A percentile compares a stretch with the other conserved stretches of the same genome.
phyloP scores from a whole-genome alignment of 2,888 invertebrate genomes.

The Drosophila parthenogenetica region DNA sequence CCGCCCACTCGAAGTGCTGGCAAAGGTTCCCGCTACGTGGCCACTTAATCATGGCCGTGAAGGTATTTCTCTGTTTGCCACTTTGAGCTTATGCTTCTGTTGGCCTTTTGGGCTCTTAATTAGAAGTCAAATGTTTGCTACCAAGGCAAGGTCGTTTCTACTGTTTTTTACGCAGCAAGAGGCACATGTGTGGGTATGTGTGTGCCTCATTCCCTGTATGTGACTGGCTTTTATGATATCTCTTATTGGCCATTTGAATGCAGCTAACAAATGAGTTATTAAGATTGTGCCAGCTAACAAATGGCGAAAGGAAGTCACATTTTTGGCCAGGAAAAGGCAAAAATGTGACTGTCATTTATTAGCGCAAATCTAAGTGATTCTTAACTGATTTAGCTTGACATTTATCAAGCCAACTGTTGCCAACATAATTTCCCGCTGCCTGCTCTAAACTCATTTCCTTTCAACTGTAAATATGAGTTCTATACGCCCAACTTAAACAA shows the following conservation, averaged over 20 bases:
- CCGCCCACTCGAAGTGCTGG: slow-evolving; percentile 9
- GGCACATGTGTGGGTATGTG: slow-evolving; percentile 52
- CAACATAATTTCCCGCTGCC: slow-evolving; percentile 13
- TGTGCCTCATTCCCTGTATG: not conserved
- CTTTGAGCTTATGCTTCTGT: slow-evolving; percentile 40
- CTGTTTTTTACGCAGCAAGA: slow-evolving; percentile 62
- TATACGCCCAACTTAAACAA: slow-evolving; percentile 36
- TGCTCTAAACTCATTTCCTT: slow-evolving; percentile 15
- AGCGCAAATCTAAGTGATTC: slow-evolving; percentile 29
- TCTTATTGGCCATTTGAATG: slow-evolving; percentile 79
- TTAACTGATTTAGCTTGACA: slow-evolving; percentile 25
- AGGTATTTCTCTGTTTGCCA: slow-evolving; percentile 54
- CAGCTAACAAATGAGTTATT: slow-evolving; percentile 75
- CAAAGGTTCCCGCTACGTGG: slow-evolving; percentile 52
- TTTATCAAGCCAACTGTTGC: slow-evolving; percentile 55
- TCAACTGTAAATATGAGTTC: not conserved
- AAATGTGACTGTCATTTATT: slow-evolving; percentile 51
- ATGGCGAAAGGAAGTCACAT: slow-evolving; percentile 18
- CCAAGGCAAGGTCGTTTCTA: slow-evolving; percentile 58
- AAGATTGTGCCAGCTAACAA: slow-evolving; percentile 56
- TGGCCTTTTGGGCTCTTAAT: slow-evolving; percentile 65
- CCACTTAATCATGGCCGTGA: slow-evolving; percentile 72
- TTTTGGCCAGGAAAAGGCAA: slow-evolving; percentile 22
- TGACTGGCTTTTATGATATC: slow-evolving; percentile 51
- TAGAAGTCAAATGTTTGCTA: slow-evolving; percentile 78